These are phyloP conservation scores for Clarias fuscus DNA, from an alignment of 2,797 vertebrate genomes.

Conservation along the genomic window DNA sequence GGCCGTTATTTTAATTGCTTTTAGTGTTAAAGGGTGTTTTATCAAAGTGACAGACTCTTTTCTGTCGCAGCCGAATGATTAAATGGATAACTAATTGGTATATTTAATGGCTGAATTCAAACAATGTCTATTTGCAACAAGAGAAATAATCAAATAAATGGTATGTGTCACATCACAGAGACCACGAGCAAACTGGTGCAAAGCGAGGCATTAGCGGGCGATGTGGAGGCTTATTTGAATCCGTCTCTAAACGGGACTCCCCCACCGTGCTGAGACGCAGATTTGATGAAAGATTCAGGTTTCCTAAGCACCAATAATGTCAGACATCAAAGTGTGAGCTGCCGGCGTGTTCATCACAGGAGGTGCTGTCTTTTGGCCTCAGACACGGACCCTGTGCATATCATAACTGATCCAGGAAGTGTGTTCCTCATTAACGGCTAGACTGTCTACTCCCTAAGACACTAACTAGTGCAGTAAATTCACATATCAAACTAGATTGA, in stretches of 20 bases:
- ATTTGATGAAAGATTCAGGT: conserved; percentile 57
- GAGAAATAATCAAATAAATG: conserved; percentile 23
- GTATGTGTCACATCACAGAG: conserved; percentile 21
- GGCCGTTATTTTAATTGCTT: conserved; percentile 63
- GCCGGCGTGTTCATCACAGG: conserved; percentile 42
- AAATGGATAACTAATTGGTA: conserved; percentile 7
- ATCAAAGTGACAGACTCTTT: conserved; percentile 11
- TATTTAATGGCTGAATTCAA: conserved; percentile 8
- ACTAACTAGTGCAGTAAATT: conserved; percentile 24
- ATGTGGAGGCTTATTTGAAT: conserved; percentile 49
- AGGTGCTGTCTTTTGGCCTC: conserved; percentile 47
- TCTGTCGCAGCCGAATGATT: not conserved
- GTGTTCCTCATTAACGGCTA: conserved; percentile 46
- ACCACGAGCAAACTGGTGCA: conserved; percentile 5
- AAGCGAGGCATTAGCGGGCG: conserved; percentile 37
- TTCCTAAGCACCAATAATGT: conserved; percentile 58
- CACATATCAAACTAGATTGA: conserved; percentile 15
- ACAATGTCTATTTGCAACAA: conserved; percentile 14
- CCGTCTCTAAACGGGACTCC: conserved; percentile 51
- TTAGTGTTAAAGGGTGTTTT: conserved; percentile 12
- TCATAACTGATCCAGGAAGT: conserved; percentile 38
- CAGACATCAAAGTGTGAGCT: conserved; percentile 56
- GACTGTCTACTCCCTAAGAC: conserved; percentile 19
- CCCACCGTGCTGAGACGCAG: conserved; percentile 39
- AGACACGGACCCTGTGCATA: conserved; percentile 22